Evolutionary conservation across 2,113 vertebrate species (phyloP), one percentile per base, ranked within the genome.

Genomic region (Cromileptes altivelis): DNA sequence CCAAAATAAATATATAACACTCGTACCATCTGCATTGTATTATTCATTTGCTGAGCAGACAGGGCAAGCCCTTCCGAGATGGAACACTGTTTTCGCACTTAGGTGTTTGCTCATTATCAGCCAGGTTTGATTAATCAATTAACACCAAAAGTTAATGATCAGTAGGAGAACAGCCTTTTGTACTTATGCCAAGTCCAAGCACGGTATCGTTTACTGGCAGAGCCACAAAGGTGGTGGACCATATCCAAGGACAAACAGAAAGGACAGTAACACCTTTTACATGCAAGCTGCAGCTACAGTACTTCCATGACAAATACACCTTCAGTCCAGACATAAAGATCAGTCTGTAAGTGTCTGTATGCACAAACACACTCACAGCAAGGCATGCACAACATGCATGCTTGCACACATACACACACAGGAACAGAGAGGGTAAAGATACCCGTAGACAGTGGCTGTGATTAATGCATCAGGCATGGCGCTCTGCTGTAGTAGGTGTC

Each of bases 401-500:
- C 68, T 42, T 60, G 27, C 47, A 69, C 70, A 76, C 45, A 52
- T 2, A 58, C 63, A 84, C 73, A 85, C 75, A 73, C 57, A 69
- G 21, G 40, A 70, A 63, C 55, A 68, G 73, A 40, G 57, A 72
- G 72, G 50, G 68, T 83, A 79, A 68, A 84, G 68, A 89, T 63
- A 84, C 82, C 63, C 19, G 49, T 82, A 90, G 71, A 91, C 89
- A 82, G 73, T 40, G 27, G 75, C 75, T 85, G 88, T 94, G 92
- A 95, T 95, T 93, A 94, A 94, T 94, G 84, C 80, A 80, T 91
- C 83, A 90, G 80, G 84, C 87, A 17, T 30, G 4, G 37, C 49
- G 52, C 72, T 71, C 78, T 83, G 81, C 81, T 89, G 84, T 89
- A 70, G 77, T 77, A 82, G 85, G 90, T 91, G 90, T 94, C 87